phyloP scores from a whole-genome alignment of 2,888 invertebrate species.

The Clivina fossor region DNA sequence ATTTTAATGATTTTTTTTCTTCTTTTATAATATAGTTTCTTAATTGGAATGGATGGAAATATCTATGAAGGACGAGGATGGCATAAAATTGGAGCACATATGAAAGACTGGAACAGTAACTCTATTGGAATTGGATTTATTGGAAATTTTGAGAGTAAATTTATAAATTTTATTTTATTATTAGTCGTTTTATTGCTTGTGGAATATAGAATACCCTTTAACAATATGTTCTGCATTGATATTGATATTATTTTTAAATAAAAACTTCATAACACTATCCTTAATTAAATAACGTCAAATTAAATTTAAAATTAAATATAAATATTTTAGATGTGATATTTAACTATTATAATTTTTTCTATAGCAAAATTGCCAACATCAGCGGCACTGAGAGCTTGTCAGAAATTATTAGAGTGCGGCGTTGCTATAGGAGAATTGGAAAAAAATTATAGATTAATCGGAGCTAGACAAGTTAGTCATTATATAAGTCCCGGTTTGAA shows the following conservation, averaged over 20 bases:
- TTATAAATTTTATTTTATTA: background rate
- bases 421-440: constrained; percentile 53
- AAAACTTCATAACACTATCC: no score
- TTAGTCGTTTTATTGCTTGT: background rate
- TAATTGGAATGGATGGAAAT: constrained; percentile 62
- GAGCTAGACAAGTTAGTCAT: constrained; percentile 57
- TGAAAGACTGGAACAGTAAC: constrained; percentile 57
- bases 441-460: constrained; percentile 56
- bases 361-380: constrained; percentile 53
- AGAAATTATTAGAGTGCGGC: constrained; percentile 57
- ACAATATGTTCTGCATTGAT: no score
- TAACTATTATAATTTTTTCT: constrained; percentile 14
- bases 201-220: background rate
- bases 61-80: constrained; percentile 64
- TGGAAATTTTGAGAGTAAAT: constrained; percentile 58
- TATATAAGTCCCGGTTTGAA: constrained; percentile 60
- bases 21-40: constrained; percentile 55
- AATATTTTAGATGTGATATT: no score
- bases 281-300: no score
- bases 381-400: constrained; percentile 53
- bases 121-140: constrained; percentile 62
- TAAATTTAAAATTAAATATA: no score
- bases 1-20: no score
- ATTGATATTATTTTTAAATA: no score
- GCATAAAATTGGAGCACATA: constrained; percentile 61